Percentiles rank a stretch among this genome's conserved stretches.
These are phyloP conservation scores for Dreissena rostriformis DNA, from an alignment of 1,140 invertebrate species.

Conservation along the genomic window DNA sequence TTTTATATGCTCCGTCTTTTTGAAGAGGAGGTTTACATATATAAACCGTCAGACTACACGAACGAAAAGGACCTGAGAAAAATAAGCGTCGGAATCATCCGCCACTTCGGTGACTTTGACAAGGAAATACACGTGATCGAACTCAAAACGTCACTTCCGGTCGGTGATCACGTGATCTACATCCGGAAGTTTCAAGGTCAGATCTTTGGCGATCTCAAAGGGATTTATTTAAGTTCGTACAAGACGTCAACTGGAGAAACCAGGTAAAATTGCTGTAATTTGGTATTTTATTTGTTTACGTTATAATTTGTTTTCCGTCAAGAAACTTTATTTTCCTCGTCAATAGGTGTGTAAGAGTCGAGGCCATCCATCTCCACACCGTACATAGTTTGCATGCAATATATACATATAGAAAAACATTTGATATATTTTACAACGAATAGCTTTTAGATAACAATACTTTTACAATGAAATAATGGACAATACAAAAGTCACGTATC, in stretches of 20 bases:
- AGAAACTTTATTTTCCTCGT: no score
- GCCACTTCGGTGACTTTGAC: slow-evolving; percentile 50
- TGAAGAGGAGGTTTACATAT: slow-evolving; percentile 14
- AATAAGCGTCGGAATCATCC: slow-evolving; percentile 19
- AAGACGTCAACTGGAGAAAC: slow-evolving; percentile 60
- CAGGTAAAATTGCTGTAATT: slow-evolving; percentile 54
- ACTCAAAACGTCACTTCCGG: slow-evolving; percentile 45
- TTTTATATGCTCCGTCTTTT: slow-evolving; percentile 8
- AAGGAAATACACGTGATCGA: slow-evolving; percentile 66
- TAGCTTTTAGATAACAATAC: no score
- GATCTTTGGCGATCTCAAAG: slow-evolving; percentile 63
- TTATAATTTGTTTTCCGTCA: no score
- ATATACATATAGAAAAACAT: no score
- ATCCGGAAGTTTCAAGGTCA: slow-evolving; percentile 62
- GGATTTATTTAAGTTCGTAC: slow-evolving; percentile 70
- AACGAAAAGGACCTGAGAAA: slow-evolving; percentile 12
- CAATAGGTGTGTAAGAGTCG: no score
- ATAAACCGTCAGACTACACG: slow-evolving; percentile 16
- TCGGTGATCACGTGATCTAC: slow-evolving; percentile 58
- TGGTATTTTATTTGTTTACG: no score
- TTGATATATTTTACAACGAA: no score
- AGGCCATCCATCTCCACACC: no score
- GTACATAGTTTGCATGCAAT: no score
- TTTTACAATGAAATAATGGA: no score
- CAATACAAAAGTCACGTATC: no score